A percentile compares a stretch with the other conserved stretches of the same genome.
Conservation (phyloP, 2,797 vertebrate genomes). For the Coendou prehensilis region DNA sequence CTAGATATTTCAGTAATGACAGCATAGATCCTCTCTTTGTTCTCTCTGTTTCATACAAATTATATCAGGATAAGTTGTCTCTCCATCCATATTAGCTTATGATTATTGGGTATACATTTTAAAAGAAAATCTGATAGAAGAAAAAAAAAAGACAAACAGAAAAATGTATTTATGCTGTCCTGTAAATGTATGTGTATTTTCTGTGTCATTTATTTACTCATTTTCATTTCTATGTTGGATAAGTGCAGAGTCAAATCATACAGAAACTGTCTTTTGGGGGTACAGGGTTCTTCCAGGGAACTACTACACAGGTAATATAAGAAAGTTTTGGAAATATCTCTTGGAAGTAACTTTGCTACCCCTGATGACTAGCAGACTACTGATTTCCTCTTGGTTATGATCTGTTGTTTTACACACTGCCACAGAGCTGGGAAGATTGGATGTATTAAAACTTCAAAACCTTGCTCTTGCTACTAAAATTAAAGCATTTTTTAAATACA, state of each 20-base stretch:
- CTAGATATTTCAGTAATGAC: not conserved
- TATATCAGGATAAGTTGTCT: not conserved
- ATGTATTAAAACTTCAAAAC: not conserved
- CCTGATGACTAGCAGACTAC: not conserved
- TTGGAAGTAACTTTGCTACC: not conserved
- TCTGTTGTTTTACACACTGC: not conserved
- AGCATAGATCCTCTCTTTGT: not conserved
- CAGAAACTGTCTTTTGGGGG: not conserved
- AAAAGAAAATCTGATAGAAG: not conserved
- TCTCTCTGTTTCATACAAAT: not conserved
- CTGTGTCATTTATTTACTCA: not conserved
- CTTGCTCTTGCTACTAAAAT: not conserved
- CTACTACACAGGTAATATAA: not conserved
- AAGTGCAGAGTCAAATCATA: not conserved
- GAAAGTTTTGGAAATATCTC: not conserved
- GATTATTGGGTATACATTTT: not conserved
- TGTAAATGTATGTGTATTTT: not conserved
- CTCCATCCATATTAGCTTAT: not conserved
- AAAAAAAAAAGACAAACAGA: not conserved
- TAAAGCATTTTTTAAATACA: not conserved
- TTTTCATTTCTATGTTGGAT: not conserved
- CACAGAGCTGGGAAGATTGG: not conserved
- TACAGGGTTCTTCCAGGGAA: not conserved
- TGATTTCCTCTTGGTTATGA: not conserved
- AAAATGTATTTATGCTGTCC: not conserved